phyloP scores from a whole-genome alignment of 2,888 invertebrate species.

The Busseola fusca region DNA sequence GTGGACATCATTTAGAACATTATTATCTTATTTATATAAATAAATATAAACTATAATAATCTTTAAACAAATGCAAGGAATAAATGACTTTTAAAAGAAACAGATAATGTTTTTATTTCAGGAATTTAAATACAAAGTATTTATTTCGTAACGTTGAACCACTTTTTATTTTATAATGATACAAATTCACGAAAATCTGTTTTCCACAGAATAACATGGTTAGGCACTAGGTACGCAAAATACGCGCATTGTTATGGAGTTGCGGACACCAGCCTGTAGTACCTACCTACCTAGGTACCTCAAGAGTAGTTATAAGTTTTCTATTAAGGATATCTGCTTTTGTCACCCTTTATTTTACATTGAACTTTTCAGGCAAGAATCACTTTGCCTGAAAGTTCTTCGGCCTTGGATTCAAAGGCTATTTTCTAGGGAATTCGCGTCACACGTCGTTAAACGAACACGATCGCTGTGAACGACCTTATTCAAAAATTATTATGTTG shows the following conservation, averaged over 20 bases:
- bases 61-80: no score
- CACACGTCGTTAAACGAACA: no score
- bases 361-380: neutral
- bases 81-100: no score
- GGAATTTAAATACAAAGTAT: neutral
- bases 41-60: no score
- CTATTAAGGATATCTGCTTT: neutral
- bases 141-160: neutral
- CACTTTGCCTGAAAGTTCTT: neutral
- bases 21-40: no score
- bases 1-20: neutral
- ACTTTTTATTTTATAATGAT: neutral
- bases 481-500: neutral
- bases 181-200: neutral
- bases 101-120: no score
- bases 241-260: no score
- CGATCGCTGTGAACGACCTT: neutral
- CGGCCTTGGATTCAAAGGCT: neutral
- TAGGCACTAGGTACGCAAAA: neutral
- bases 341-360: neutral
- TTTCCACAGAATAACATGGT: neutral
- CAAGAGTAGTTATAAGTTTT: neutral
- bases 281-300: no score
- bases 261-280: no score
- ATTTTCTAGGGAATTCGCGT: neutral